Conservation (phyloP, 2,797 vertebrate species). For the Oryzias sinensis region DNA sequence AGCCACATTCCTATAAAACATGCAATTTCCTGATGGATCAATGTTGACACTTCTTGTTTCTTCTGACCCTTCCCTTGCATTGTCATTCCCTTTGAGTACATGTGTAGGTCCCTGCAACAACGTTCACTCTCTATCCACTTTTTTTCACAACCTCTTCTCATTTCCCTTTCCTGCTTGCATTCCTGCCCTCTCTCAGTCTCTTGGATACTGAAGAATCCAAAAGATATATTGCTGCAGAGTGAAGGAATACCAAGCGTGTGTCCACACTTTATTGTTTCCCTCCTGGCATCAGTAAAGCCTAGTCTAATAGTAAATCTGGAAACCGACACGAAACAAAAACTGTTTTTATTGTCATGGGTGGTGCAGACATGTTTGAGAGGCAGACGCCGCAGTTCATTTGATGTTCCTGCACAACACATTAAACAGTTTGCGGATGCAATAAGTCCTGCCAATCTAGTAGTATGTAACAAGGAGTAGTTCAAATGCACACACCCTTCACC, state of each 20-base stretch:
- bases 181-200: background rate
- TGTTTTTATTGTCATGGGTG: too few species aligned
- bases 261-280: background rate
- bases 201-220: background rate
- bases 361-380: too few species aligned
- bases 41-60: background rate
- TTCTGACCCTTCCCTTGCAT: background rate
- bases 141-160: conserved; percentile 6
- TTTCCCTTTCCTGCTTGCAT: conserved; percentile 44
- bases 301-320: too few species aligned
- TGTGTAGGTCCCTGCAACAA: background rate
- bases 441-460: too few species aligned
- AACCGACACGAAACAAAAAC: too few species aligned
- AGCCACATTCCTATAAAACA: conserved; percentile 32
- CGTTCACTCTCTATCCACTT: background rate
- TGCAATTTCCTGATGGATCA: conserved; percentile 53
- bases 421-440: too few species aligned
- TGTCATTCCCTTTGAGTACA: background rate
- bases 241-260: conserved; percentile 3
- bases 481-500: too few species aligned
- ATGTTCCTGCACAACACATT: too few species aligned
- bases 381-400: too few species aligned
- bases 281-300: background rate
- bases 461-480: too few species aligned
- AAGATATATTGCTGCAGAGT: background rate